Conservation (phyloP, 2,113 vertebrate genomes). For the Saguinus imperator region DNA sequence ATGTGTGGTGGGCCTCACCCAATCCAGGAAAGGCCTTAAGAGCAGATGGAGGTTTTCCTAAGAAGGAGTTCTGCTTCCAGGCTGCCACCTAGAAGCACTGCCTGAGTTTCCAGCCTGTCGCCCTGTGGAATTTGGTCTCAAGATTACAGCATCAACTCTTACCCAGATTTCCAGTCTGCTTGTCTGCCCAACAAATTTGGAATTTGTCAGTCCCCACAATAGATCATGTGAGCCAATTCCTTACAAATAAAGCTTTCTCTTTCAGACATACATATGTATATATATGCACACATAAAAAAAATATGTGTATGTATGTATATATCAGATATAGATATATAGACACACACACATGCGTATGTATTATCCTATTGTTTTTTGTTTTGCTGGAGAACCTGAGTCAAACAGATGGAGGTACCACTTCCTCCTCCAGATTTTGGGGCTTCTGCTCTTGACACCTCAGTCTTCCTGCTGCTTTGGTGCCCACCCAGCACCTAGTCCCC, state of each 20-base stretch:
- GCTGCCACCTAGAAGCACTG: accelerated
- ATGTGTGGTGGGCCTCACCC: neutral
- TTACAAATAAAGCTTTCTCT: neutral
- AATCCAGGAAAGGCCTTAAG: neutral
- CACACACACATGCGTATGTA: too few relatives aligned
- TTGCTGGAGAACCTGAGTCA: neutral
- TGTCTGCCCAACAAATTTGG: neutral
- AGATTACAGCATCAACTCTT: accelerated
- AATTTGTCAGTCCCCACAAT: neutral
- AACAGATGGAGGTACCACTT: neutral
- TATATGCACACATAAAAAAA: too few relatives aligned
- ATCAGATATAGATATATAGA: too few relatives aligned
- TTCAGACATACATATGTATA: neutral
- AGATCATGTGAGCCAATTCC: neutral
- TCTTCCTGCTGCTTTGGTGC: neutral
- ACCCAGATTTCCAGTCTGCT: neutral
- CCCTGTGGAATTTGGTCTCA: neutral
- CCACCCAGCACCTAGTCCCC: neutral
- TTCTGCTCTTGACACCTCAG: neutral
- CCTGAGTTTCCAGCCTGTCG: neutral
- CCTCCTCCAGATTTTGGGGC: neutral
- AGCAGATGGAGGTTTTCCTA: neutral
- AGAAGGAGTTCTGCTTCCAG: neutral
- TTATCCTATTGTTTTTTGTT: neutral
- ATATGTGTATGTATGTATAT: neutral